phyloP scores from a whole-genome alignment of 2,888 invertebrate species.

The Masnerella sp. region DNA sequence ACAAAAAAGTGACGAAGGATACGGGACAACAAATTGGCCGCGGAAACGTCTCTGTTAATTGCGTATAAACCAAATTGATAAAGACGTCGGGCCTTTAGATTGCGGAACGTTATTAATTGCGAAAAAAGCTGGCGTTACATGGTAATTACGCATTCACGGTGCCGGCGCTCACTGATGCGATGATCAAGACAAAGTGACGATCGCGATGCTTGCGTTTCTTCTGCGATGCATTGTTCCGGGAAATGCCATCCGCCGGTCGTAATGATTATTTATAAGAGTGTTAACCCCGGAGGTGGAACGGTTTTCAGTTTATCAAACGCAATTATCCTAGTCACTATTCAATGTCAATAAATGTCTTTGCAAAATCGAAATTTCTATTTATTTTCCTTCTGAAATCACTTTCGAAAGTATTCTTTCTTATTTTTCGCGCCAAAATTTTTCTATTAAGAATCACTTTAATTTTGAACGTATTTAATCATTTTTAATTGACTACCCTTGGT shows the following conservation, averaged over 20 bases:
- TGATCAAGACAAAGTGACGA: constrained; percentile 59
- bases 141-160: constrained; percentile 57
- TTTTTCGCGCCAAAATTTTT: no score
- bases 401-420: no score
- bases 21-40: constrained; percentile 26
- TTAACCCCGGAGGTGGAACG: constrained; percentile 30
- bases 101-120: constrained; percentile 51
- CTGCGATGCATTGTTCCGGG: constrained; percentile 51
- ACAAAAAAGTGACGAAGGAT: constrained; percentile 15
- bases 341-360: background rate
- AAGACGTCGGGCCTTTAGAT: constrained; percentile 31
- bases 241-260: constrained; percentile 34
- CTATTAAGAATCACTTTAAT: no score
- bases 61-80: constrained; percentile 33
- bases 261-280: constrained; percentile 30
- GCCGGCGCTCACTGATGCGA: constrained; percentile 54
- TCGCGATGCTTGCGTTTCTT: constrained; percentile 41
- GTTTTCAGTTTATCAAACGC: background rate
- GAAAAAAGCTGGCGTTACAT: constrained; percentile 56
- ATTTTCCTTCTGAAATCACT: no score
- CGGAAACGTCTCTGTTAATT: constrained; percentile 32
- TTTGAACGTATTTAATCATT: no score
- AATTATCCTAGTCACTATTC: background rate
- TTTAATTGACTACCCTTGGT: no score
- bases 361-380: no score